Percentiles rank a stretch among this genome's conserved stretches.
These are phyloP conservation scores for Martes flavigula DNA, from an alignment of 2,797 vertebrate genomes.

Conservation along the genomic window DNA sequence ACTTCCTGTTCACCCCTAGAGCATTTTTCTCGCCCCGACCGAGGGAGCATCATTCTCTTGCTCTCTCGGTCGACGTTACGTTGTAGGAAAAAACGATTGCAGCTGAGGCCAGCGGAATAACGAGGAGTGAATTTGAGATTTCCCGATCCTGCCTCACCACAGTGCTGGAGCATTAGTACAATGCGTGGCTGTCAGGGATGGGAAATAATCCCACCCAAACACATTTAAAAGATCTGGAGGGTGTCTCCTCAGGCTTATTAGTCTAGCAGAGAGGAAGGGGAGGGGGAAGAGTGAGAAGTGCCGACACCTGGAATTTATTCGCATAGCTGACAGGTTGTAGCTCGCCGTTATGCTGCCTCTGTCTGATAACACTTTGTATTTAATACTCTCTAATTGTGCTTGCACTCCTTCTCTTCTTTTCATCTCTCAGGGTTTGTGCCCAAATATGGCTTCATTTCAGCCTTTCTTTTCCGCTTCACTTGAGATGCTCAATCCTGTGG, in stretches of 20 bases:
- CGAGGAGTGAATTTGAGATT: not conserved
- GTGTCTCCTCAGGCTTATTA: slow-evolving; percentile 48
- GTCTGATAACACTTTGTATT: slow-evolving; percentile 62
- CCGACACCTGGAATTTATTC: slow-evolving; percentile 62
- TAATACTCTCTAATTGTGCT: slow-evolving; percentile 75
- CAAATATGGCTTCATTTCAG: slow-evolving; percentile 75
- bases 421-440: slow-evolving; percentile 59
- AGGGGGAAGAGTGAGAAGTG: not conserved
- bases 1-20: slow-evolving; percentile 35
- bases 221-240: slow-evolving; percentile 4
- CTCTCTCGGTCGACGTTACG: slow-evolving; percentile 33
- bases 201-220: slow-evolving; percentile 63
- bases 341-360: slow-evolving; percentile 53
- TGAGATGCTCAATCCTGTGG: slow-evolving; percentile 75
- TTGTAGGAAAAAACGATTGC: slow-evolving; percentile 34
- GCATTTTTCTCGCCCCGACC: slow-evolving; percentile 55
- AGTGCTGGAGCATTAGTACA: not conserved
- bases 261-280: not conserved
- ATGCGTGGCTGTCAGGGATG: not conserved
- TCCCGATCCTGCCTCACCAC: slow-evolving; percentile 3
- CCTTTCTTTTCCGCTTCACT: slow-evolving; percentile 67
- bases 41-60: slow-evolving; percentile 60
- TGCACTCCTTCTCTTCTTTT: slow-evolving; percentile 38
- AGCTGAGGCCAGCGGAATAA: slow-evolving; percentile 12
- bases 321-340: slow-evolving; percentile 28